Percentiles rank a stretch among this genome's conserved stretches.
Conservation (phyloP, 2,888 invertebrate genomes). For the Melinopterus prodromus region DNA sequence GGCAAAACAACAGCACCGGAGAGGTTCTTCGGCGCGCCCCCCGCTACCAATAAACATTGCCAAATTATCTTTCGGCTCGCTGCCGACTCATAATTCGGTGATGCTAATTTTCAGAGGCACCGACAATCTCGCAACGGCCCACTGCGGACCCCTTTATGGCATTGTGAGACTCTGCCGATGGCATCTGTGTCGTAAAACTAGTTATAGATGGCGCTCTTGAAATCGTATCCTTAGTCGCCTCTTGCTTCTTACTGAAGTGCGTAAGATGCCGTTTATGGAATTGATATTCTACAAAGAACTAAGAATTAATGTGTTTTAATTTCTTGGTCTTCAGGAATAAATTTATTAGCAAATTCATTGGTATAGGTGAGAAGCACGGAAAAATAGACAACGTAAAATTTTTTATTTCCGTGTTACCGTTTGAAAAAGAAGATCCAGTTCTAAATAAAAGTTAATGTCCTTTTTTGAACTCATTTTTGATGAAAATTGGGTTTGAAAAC, state of each 20-base stretch:
- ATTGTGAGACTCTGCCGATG: neutral
- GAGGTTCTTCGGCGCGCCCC: slow-evolving; percentile 4
- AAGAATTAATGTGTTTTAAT: no score
- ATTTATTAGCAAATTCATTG: no score
- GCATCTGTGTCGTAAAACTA: neutral
- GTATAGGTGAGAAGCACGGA: no score
- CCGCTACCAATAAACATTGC: slow-evolving; percentile 20
- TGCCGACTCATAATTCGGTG: slow-evolving; percentile 11
- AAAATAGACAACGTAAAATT: no score
- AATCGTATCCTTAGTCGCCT: neutral
- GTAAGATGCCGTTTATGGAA: neutral
- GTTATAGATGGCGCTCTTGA: neutral
- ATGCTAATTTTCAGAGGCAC: slow-evolving; percentile 19
- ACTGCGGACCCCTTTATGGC: neutral
- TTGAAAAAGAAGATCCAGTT: no score
- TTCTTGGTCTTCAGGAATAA: no score
- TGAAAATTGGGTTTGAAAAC: no score
- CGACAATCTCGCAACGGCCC: neutral
- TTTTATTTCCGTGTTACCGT: no score
- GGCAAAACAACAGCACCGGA: neutral
- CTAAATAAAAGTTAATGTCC: no score
- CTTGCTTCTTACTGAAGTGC: neutral
- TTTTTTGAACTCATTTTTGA: no score
- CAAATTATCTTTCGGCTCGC: slow-evolving; percentile 8
- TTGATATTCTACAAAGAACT: no score